Percentiles rank a stretch among this genome's conserved stretches.
Evolutionary conservation across 2,888 invertebrate genomes (phyloP).

Genomic region (Phalera bucephala): DNA sequence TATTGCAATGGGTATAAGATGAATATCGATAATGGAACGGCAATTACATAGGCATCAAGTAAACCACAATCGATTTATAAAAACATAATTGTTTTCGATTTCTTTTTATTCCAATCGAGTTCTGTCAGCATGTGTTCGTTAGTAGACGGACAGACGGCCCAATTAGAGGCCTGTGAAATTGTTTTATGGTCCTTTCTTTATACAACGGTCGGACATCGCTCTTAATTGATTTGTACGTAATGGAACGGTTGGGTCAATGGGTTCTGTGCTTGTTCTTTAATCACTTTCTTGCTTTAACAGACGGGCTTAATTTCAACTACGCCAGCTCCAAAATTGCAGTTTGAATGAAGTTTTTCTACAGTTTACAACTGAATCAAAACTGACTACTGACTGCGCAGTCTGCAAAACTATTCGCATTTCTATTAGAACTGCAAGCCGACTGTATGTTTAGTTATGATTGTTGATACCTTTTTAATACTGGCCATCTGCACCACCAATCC

Average conservation of each 20-base stretch:
- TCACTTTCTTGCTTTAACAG: neutral
- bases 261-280: constrained; percentile 3
- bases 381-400: no score
- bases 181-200: constrained; percentile 47
- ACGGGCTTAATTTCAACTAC: no score
- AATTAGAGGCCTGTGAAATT: constrained; percentile 47
- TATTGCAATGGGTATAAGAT: no score
- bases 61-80: constrained; percentile 15
- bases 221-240: constrained; percentile 40
- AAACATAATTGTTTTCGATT: constrained; percentile 24
- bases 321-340: no score
- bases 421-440: no score
- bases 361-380: no score
- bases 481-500: no score
- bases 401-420: no score
- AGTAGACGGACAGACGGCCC: constrained; percentile 37
- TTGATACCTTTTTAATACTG: no score
- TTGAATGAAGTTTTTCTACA: no score
- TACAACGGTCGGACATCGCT: constrained; percentile 23
- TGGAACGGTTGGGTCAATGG: constrained; percentile 2
- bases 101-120: constrained; percentile 30
- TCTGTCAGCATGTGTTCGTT: constrained; percentile 47
- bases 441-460: no score
- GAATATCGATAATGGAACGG: no score
- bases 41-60: neutral